A percentile compares a stretch with the other conserved stretches of the same genome.
These are phyloP conservation scores for Orgyia antiqua DNA, from an alignment of 2,888 invertebrate genomes.

Conservation along the genomic window DNA sequence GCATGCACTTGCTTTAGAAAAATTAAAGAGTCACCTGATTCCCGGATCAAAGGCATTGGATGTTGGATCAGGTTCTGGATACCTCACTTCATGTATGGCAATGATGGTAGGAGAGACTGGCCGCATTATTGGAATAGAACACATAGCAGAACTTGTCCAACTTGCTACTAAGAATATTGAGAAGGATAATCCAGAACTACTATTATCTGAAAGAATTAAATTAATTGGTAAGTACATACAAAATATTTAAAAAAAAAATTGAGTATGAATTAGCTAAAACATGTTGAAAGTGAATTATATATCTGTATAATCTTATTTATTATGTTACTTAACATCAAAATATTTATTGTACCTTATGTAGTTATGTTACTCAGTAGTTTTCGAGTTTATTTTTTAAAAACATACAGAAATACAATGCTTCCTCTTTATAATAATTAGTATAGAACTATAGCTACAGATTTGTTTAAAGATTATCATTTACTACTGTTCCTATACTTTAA, in stretches of 20 bases:
- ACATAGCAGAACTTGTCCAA: constrained; percentile 89
- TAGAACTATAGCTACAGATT: too few relatives aligned
- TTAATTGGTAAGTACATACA: constrained; percentile 81
- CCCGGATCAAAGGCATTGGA: constrained; percentile 90
- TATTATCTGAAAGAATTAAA: constrained; percentile 82
- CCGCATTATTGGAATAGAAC: constrained; percentile 91
- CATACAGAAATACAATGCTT: too few relatives aligned
- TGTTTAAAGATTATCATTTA: too few relatives aligned
- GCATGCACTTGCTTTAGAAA: constrained; percentile 95
- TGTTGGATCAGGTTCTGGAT: constrained; percentile 96
- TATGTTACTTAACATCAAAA: too few relatives aligned
- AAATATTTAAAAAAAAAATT: too few relatives aligned
- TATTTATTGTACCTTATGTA: too few relatives aligned
- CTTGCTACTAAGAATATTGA: constrained; percentile 87
- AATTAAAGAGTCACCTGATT: constrained; percentile 85
- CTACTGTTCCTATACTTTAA: background rate
- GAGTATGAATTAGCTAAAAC: too few relatives aligned
- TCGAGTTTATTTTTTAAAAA: too few relatives aligned
- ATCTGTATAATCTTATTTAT: too few relatives aligned
- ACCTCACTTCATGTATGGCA: constrained; percentile 94
- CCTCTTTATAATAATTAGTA: too few relatives aligned
- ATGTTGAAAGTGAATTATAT: too few relatives aligned
- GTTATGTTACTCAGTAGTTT: too few relatives aligned
- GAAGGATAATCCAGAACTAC: constrained; percentile 82
- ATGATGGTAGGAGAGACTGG: constrained; percentile 86